Percentiles rank a stretch among this genome's conserved stretches.
Conservation (phyloP, 2,113 vertebrate genomes). For the Sinocyclocheilus anophthalmus region DNA sequence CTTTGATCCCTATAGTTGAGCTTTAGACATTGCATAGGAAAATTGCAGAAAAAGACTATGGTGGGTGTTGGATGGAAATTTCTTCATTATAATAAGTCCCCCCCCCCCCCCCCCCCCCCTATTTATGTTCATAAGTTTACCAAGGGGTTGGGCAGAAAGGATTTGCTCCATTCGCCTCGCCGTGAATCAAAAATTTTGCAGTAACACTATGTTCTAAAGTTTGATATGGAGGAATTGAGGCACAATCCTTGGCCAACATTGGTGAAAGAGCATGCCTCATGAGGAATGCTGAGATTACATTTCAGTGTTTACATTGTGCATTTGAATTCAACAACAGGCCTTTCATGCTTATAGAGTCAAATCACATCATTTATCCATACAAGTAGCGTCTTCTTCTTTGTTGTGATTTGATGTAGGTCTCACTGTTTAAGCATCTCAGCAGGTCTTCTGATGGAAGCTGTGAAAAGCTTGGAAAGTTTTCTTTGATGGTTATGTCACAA, state of each 20-base stretch:
- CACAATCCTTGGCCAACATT: not conserved
- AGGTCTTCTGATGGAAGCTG: not conserved
- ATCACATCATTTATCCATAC: not conserved
- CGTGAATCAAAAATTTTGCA: too few relatives aligned
- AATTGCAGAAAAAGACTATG: not conserved
- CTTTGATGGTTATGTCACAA: slow-evolving; percentile 47
- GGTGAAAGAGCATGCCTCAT: not conserved
- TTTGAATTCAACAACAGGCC: not conserved
- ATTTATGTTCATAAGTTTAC: not conserved
- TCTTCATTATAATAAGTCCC: not conserved
- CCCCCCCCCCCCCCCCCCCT: not conserved
- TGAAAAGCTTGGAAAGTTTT: not conserved
- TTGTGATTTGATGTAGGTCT: not conserved
- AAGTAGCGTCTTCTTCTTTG: not conserved
- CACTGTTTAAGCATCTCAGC: not conserved
- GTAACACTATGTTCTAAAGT: not conserved
- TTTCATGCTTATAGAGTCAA: not conserved
- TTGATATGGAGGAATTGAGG: not conserved
- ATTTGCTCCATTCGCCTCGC: too few relatives aligned
- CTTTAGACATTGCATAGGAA: not conserved
- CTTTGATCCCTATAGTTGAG: not conserved
- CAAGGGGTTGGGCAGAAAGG: not conserved
- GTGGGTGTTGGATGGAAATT: not conserved
- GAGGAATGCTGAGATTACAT: not conserved
- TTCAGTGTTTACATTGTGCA: not conserved